Evolutionary conservation across 2,797 vertebrate genomes (phyloP).

Genomic region (Pteropus rufus): DNA sequence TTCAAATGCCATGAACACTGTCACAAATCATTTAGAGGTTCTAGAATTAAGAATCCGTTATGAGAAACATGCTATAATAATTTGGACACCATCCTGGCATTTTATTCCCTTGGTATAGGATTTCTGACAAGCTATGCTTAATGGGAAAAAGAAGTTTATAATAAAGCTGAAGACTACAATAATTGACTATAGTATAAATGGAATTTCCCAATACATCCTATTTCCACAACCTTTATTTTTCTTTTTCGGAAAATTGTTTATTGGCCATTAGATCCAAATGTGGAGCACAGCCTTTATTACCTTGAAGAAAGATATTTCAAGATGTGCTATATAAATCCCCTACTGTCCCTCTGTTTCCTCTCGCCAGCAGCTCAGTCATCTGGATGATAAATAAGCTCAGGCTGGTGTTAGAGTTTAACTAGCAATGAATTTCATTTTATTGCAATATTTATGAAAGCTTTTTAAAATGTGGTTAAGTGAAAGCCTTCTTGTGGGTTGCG

Average conservation of each 20-base stretch:
- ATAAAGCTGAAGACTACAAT: constrained; percentile 69
- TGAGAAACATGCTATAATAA: constrained; percentile 55
- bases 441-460: constrained; percentile 82
- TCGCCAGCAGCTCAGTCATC: constrained; percentile 67
- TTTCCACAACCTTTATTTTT: constrained; percentile 69
- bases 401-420: constrained; percentile 76
- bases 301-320: constrained; percentile 78
- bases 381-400: constrained; percentile 79
- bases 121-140: constrained; percentile 70
- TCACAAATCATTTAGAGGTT: constrained; percentile 72
- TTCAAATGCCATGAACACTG: constrained; percentile 72
- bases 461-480: constrained; percentile 76
- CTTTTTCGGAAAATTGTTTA: constrained; percentile 70
- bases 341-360: constrained; percentile 51
- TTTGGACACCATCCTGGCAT: constrained; percentile 75
- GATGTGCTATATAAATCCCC: constrained; percentile 75
- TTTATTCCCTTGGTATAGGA: constrained; percentile 66
- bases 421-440: constrained; percentile 81
- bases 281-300: constrained; percentile 73
- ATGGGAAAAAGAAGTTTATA: constrained; percentile 65
- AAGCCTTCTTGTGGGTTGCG: constrained; percentile 68
- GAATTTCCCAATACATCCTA: constrained; percentile 64
- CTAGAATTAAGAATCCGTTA: constrained; percentile 62
- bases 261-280: constrained; percentile 74
- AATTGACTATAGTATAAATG: constrained; percentile 72